Base-by-base conservation (phyloP, 1,140 invertebrate species). In the Drosophila kohkoa region DNA sequence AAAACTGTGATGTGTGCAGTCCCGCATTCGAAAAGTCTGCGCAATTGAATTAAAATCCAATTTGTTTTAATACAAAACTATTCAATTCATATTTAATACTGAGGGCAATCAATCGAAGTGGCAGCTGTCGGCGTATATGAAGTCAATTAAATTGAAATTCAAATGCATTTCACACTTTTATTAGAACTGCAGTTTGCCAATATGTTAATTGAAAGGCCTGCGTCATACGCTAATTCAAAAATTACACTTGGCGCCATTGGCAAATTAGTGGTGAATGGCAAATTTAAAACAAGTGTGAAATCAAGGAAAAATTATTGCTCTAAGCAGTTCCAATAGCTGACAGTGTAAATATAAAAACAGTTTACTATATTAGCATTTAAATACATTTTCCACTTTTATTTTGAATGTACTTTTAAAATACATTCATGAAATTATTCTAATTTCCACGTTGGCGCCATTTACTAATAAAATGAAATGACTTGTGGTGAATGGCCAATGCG, bases 61-160 rank as follows among this genome's bases (percentile, higher is more conserved):
- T 88, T 88, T 72, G 79, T 88, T 75, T 62, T 88, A 89, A 88
- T 88, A 83, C 82, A 88, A 87, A 88, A 77, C 63, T 87, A 83
- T 87, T 82, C 49, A 77, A 77, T 88, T 63, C 69, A 77, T 46
- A 38, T 73, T 69, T 55, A 75, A 52, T 74, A 63, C 73, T 69
- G 41, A 48, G 68, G 58, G 52, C 64, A 52, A 51, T 59, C 49
- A 75, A 57, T 69, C 7, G 16, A 32, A 59, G 79, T 83, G 83
- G 83, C 63, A 25, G 57, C 52, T 65, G 59, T 77, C 82, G 82
- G 83, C 63, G 15, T 62, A 52, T 65, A 59, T 80, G 72, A 88
- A 82, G 54, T 25, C 73, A 72, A 83, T 88, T 43, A 59, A 83
- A 72, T 15, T 48, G 6, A 11, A 74, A 79, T 77, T 63, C 62